Percentiles rank a stretch among this genome's conserved stretches.
Conservation (phyloP, 2,113 vertebrate species). For the Cariama cristata region DNA sequence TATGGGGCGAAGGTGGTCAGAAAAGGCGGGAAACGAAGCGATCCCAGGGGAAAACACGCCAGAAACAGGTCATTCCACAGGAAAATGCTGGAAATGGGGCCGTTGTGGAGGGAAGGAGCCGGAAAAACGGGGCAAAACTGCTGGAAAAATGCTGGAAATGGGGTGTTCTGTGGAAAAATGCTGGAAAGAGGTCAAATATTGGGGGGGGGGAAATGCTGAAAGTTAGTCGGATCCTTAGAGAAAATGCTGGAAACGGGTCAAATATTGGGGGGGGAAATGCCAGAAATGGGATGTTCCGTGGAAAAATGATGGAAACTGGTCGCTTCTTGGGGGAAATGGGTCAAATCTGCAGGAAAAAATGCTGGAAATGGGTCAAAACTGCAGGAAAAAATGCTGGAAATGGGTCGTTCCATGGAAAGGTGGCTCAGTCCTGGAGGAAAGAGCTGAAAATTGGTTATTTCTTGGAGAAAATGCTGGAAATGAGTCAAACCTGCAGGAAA, state of each 20-base stretch:
- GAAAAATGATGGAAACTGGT: background rate
- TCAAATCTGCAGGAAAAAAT: background rate
- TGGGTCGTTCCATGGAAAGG: no score
- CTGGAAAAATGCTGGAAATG: background rate
- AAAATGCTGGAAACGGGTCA: background rate
- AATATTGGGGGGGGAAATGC: background rate
- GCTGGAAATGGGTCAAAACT: no score
- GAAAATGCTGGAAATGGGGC: background rate
- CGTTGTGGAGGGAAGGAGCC: rapidly evolving
- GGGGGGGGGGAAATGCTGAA: no score
- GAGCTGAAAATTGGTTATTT: no score
- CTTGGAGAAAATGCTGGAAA: background rate
- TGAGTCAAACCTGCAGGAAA: background rate
- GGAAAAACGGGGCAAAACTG: background rate
- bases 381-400: background rate
- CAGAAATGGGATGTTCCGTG: background rate
- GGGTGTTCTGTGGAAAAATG: background rate
- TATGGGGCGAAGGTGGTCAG: rapidly evolving
- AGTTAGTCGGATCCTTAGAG: no score
- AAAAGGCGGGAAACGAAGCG: rapidly evolving
- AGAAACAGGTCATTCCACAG: rapidly evolving
- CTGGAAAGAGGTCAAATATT: no score
- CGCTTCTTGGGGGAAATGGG: background rate
- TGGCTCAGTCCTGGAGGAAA: no score
- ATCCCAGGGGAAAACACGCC: rapidly evolving